Evolutionary conservation across 2,113 vertebrate genomes (phyloP), one percentile per base, ranked within the genome.

Genomic region (Sapayoa aenigma): DNA sequence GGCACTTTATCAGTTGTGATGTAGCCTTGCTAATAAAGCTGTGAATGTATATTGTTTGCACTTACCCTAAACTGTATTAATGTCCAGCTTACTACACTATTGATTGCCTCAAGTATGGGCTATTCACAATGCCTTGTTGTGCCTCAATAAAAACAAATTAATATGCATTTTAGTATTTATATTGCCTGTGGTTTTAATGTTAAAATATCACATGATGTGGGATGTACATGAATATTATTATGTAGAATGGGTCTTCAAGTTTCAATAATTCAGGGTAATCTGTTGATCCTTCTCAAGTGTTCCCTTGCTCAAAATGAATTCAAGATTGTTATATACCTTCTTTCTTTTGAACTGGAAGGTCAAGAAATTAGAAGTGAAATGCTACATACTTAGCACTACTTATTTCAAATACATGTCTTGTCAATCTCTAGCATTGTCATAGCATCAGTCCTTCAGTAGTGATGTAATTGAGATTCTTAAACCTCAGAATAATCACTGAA

Each of bases 91-190:
- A 97, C 96, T 97, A 97, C 97, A 96, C 97, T 95, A 90, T 89
- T 84, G 94, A 97, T 98, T 97, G 98, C 98, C 97, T 98, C 96
- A 85, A 96, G 84, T 97, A 96, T 95, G 96, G 98, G 97, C 97
- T 97, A 97, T 97, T 97, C 95, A 98, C 91, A 96, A 97, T 97
- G 97, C 98, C 97, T 98, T 98, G 96, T 98, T 98, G 98, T 99
- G 98, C 98, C 98, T 98, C 95, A 99, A 99, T 99, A 99, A 99
- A 99, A 98, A 98, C 91, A 96, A 96, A 92, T 94, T 98, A 98
- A 97, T 96, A 96, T 96, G 97, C 98, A 98, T 97, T 98, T 96
- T 98, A 96, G 96, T 98, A 94, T 96, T 96, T 75, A 94, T 96
- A 90, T 96, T 94, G 84, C 79, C 37, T 4, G 68, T 96, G 53